Base-by-base conservation (phyloP, 1,140 invertebrate genomes). In the Trachymyrmex cornetzi region DNA sequence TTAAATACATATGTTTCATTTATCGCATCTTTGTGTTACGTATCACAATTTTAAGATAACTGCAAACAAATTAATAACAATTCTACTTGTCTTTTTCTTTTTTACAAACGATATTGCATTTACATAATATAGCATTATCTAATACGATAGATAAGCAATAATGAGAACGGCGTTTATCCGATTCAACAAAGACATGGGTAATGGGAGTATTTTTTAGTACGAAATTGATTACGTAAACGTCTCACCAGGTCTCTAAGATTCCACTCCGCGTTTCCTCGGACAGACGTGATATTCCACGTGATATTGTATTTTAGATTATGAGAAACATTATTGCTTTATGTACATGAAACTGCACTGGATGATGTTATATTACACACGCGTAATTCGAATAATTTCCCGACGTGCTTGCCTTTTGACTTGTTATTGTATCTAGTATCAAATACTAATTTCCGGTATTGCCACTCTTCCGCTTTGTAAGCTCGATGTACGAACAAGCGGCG, bases 181-280 rank as follows among this genome's bases (percentile, higher is more conserved):
- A 59, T 16, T 59, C 66, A 24, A 55, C 12, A 19, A 74, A 72
- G 53, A 30, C 53, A 72, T 67, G 24, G 67, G 53, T 82, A 82
- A 59, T 82, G 22, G 69, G 22, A 48, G 5, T 72, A 59, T 82
- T 82, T 72, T 72, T 72, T 34, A 69, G 64, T 81, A 81, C 30
- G 4, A 80, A 67, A 80, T 69, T 81, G 50, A 69, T 81, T 81
- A 81, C 30, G 64, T 69, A 81, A 69, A 69, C 30, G 30, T 80
- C n/a, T 16, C 11, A 22, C 30, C n/a, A n/a, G 9, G 14, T 69
- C 30, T 11, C 22, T 14, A 27, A 50, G 22, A 74, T 80, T 48
- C 12, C 16, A 27, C 16, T 50, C 12, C 11, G 16, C 22, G 48
- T 82, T 81, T 72, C 9, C 11, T 16, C 30, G 3, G 6, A 55